Percentiles rank a stretch among this genome's conserved stretches.
Conservation (phyloP, 2,888 invertebrate species). For the Thumatha senex region DNA sequence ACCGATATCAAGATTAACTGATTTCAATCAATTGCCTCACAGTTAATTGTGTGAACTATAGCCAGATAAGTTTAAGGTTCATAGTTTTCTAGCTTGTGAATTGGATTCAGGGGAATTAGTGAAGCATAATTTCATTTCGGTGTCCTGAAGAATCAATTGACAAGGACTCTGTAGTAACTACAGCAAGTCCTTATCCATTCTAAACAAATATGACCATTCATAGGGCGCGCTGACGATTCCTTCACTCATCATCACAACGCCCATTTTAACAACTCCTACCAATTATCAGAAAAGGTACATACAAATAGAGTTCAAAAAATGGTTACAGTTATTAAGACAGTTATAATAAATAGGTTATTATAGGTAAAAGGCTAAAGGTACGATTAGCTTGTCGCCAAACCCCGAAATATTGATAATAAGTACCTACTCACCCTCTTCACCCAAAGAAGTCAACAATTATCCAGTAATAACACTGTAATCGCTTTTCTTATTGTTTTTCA, state of each 20-base stretch:
- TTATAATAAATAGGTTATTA: slow-evolving; percentile 5
- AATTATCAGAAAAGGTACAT: slow-evolving; percentile 9
- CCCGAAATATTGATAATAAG: slow-evolving; percentile 56
- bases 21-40: neutral
- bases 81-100: neutral
- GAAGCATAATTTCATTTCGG: no score
- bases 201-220: slow-evolving; percentile 34
- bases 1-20: neutral
- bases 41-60: neutral
- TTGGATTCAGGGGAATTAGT: no score
- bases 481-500: slow-evolving; percentile 43
- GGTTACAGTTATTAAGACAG: slow-evolving; percentile 3
- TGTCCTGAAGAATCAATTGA: neutral
- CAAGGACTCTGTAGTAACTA: slow-evolving; percentile 14
- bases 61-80: neutral
- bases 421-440: slow-evolving; percentile 75
- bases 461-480: slow-evolving; percentile 50
- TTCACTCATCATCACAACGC: slow-evolving; percentile 66
- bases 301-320: slow-evolving; percentile 4
- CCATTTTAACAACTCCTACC: slow-evolving; percentile 54
- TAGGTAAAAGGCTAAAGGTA: slow-evolving; percentile 12
- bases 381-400: slow-evolving; percentile 42
- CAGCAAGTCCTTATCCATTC: slow-evolving; percentile 5
- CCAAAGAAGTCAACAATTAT: slow-evolving; percentile 71
- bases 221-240: slow-evolving; percentile 56